A percentile compares a stretch with the other conserved stretches of the same genome.
Evolutionary conservation across 2,797 vertebrate species (phyloP).

Genomic region (Chloroceryle amazona): DNA sequence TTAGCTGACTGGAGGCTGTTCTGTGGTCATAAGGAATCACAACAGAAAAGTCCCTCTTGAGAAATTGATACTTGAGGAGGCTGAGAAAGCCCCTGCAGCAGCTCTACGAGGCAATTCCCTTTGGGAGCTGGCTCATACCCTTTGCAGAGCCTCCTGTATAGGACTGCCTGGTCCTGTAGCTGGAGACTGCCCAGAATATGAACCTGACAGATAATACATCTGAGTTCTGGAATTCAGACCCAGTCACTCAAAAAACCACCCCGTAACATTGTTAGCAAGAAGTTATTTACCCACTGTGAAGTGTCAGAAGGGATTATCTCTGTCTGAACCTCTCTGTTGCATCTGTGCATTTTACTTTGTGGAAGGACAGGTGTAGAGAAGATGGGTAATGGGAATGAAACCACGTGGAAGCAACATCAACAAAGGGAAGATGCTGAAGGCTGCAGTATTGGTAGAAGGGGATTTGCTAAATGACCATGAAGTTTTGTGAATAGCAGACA

Average conservation of each 20-base stretch:
- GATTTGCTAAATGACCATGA: background rate
- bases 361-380: background rate
- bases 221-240: background rate
- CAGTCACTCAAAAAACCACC: background rate
- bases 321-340: background rate
- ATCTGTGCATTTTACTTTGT: background rate
- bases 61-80: background rate
- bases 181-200: background rate
- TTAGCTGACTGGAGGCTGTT: background rate
- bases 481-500: background rate
- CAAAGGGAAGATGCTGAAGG: background rate
- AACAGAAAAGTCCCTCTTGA: background rate
- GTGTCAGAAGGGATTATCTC: background rate
- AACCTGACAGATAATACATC: background rate
- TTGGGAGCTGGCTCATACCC: background rate
- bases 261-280: background rate
- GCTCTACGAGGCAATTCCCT: rapidly evolving
- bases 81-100: background rate
- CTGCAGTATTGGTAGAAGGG: background rate
- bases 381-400: background rate
- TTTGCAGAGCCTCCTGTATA: background rate
- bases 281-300: background rate
- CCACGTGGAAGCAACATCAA: background rate
- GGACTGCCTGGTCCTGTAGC: background rate
- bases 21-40: background rate